phyloP scores from a whole-genome alignment of 1,140 invertebrate genomes.

The Choristoneura fumiferana region DNA sequence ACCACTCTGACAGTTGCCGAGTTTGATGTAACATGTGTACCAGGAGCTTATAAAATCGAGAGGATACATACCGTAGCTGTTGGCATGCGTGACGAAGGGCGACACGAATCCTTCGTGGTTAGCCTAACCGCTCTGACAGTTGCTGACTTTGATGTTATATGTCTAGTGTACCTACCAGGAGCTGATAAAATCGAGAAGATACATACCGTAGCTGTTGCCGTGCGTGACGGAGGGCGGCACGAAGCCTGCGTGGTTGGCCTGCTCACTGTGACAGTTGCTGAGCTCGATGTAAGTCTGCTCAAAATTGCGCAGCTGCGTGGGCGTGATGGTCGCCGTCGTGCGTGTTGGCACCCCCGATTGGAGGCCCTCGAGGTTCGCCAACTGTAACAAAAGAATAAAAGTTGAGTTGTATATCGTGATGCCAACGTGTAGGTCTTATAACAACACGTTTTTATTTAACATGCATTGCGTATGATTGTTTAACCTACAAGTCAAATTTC shows the following conservation, averaged over 20 bases:
- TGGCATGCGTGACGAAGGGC: too few species aligned
- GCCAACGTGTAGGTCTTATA: too few species aligned
- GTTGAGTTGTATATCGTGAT: background rate
- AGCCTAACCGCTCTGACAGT: too few species aligned
- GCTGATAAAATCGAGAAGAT: background rate
- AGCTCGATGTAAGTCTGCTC: constrained; percentile 90
- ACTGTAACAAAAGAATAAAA: constrained; percentile 80
- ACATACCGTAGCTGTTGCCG: constrained; percentile 67
- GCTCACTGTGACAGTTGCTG: constrained; percentile 83
- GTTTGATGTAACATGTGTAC: too few species aligned
- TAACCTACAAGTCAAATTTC: too few species aligned
- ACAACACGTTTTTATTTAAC: too few species aligned
- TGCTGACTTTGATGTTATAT: too few species aligned
- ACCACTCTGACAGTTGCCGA: too few species aligned
- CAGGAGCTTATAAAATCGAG: background rate
- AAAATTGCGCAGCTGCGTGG: constrained; percentile 94
- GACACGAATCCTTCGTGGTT: too few species aligned
- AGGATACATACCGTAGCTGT: too few species aligned
- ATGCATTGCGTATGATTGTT: too few species aligned
- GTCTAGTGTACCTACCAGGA: too few species aligned
- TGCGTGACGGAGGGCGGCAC: constrained; percentile 83
- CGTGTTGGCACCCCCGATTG: constrained; percentile 92
- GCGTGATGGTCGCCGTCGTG: constrained; percentile 95
- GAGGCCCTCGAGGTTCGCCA: constrained; percentile 88
- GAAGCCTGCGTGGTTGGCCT: constrained; percentile 92